Evolutionary conservation across 1,140 invertebrate species (phyloP).

Genomic region (Tachypleus tridentatus): DNA sequence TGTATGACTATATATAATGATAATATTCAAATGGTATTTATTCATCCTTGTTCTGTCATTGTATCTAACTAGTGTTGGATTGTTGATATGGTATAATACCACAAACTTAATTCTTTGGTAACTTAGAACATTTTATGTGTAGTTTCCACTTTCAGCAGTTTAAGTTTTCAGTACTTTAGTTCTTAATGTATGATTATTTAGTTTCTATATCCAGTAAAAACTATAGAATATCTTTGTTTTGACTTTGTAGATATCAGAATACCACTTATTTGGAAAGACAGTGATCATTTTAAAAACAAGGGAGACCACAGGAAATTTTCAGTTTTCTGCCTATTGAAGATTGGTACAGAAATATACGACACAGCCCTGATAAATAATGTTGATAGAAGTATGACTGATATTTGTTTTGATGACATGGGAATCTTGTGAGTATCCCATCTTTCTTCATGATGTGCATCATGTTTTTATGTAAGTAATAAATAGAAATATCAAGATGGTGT

Average conservation of each 20-base stretch:
- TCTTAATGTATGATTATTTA: too few relatives aligned
- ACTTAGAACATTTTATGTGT: too few relatives aligned
- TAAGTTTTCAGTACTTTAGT: too few relatives aligned
- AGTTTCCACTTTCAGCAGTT: too few relatives aligned
- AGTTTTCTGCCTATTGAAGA: slow-evolving; percentile 52
- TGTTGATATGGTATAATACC: too few relatives aligned
- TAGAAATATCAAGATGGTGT: not conserved
- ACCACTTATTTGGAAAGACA: slow-evolving; percentile 58
- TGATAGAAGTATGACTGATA: slow-evolving; percentile 54
- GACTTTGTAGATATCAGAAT: slow-evolving; percentile 50
- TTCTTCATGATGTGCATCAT: too few relatives aligned
- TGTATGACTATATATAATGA: too few relatives aligned
- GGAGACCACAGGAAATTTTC: slow-evolving; percentile 56
- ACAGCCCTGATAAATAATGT: slow-evolving; percentile 52
- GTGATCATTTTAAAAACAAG: slow-evolving; percentile 59
- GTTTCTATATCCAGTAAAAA: too few relatives aligned
- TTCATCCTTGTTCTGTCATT: too few relatives aligned
- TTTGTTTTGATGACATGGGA: slow-evolving; percentile 54
- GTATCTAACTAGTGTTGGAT: too few relatives aligned
- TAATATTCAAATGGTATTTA: too few relatives aligned
- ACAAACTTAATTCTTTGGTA: too few relatives aligned
- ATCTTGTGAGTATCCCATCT: slow-evolving; percentile 46
- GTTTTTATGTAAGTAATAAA: not conserved
- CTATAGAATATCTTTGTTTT: not conserved
- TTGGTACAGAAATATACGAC: slow-evolving; percentile 56